Percentiles rank a stretch among this genome's conserved stretches.
Conservation (phyloP, 1,140 invertebrate species). For the Neocloeon triangulifer region DNA sequence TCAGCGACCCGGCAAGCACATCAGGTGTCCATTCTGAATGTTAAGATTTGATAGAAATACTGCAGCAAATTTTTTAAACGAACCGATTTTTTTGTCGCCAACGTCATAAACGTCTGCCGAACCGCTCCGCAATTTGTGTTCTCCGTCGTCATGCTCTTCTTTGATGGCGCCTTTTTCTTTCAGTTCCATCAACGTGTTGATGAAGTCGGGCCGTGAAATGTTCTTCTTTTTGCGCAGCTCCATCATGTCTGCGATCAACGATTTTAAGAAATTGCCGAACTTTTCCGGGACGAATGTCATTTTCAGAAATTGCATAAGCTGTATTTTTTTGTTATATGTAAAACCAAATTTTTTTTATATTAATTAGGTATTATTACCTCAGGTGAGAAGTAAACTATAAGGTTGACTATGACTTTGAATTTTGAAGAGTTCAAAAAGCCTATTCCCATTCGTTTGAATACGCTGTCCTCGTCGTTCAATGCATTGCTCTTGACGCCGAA, state of each 20-base stretch:
- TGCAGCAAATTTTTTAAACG: background rate
- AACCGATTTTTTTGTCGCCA: background rate
- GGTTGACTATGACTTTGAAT: background rate
- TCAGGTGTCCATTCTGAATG: conserved; percentile 1
- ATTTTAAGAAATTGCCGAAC: conserved; percentile 20
- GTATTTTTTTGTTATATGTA: too few relatives aligned
- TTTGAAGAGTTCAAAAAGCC: background rate
- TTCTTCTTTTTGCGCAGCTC: conserved; percentile 22
- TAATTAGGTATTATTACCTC: conserved; percentile 8
- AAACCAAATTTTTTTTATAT: background rate
- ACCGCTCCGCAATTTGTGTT: too few relatives aligned
- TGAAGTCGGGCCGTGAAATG: conserved; percentile 24
- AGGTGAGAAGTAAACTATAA: background rate
- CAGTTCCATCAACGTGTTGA: conserved; percentile 28
- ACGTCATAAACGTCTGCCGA: conserved; percentile 5
- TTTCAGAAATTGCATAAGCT: conserved; percentile 10
- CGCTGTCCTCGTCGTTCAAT: conserved; percentile 20
- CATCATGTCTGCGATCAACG: conserved; percentile 26
- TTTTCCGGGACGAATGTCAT: conserved; percentile 13
- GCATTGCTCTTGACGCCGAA: conserved; percentile 30
- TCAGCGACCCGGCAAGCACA: conserved; percentile 28
- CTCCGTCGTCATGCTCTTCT: conserved; percentile 5
- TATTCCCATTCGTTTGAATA: conserved; percentile 3
- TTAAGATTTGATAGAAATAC: background rate
- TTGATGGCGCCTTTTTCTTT: conserved; percentile 18